These are phyloP conservation scores for Anolis sagrei DNA, from an alignment of 2,113 vertebrate genomes.

Conservation along the genomic window DNA sequence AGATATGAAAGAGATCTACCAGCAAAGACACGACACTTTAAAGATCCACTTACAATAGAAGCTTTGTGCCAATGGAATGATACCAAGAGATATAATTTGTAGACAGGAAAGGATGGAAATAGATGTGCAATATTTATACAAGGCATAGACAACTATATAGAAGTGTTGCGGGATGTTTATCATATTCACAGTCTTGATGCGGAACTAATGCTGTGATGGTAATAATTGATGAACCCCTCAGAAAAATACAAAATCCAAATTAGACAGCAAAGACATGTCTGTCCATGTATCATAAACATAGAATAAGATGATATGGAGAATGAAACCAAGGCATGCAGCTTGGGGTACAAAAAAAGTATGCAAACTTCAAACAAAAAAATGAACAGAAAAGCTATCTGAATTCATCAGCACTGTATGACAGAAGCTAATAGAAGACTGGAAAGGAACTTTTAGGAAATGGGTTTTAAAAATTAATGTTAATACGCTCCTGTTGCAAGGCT, in stretches of 20 bases:
- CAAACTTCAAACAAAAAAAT: background rate
- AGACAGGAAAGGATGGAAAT: background rate
- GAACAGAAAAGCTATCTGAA: background rate
- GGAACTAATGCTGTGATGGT: background rate
- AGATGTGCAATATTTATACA: background rate
- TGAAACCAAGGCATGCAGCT: background rate
- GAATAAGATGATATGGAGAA: background rate
- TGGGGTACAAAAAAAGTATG: too few species aligned
- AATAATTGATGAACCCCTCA: background rate
- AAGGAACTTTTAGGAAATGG: background rate
- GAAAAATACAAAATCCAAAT: background rate
- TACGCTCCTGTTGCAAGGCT: background rate
- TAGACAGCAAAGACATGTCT: background rate
- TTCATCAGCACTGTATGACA: background rate
- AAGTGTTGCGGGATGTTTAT: background rate
- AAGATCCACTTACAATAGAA: background rate
- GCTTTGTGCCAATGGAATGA: background rate
- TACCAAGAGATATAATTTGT: background rate
- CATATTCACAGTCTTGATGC: background rate
- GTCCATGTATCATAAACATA: background rate
- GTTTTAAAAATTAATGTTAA: background rate
- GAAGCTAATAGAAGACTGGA: background rate
- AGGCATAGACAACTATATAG: background rate
- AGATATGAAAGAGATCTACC: background rate
- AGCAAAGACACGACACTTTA: background rate